phyloP scores from a whole-genome alignment of 2,797 vertebrate genomes.

The Mus spretus region DNA sequence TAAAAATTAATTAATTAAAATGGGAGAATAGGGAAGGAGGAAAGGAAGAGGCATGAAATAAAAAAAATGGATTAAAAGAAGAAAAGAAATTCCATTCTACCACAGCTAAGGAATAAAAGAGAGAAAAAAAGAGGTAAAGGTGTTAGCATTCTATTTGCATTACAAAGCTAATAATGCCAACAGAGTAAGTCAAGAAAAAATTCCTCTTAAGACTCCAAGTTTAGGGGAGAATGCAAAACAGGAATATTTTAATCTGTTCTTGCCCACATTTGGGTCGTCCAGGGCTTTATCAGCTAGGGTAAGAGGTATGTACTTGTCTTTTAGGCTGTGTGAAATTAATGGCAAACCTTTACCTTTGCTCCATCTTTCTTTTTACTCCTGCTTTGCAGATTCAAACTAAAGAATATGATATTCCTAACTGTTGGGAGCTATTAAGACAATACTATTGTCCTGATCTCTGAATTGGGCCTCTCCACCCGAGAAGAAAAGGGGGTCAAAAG shows the following conservation, averaged over 20 bases:
- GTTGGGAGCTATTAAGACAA: too few relatives aligned
- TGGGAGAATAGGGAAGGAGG: background rate
- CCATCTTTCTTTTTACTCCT: background rate
- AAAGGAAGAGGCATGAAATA: background rate
- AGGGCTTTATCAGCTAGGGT: background rate
- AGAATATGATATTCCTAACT: background rate
- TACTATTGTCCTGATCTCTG: too few relatives aligned
- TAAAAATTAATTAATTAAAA: background rate
- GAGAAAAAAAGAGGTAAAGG: slow-evolving; percentile 4
- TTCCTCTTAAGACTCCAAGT: slow-evolving; percentile 51
- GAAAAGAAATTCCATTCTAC: background rate
- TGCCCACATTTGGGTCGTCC: background rate
- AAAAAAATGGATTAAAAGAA: background rate
- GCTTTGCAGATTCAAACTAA: slow-evolving; percentile 49
- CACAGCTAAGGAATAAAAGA: background rate
- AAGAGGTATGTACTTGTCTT: background rate
- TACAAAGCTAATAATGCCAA: slow-evolving; percentile 64
- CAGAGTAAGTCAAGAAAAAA: slow-evolving; percentile 48
- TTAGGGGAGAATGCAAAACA: slow-evolving; percentile 60
- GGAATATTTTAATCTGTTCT: background rate
- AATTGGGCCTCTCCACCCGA: too few relatives aligned
- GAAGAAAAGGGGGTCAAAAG: too few relatives aligned
- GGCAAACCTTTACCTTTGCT: slow-evolving; percentile 2
- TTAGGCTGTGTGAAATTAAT: background rate
- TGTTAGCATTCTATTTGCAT: slow-evolving; percentile 40